Evolutionary conservation across 2,797 vertebrate species (phyloP).

Genomic region (Ceyx erithaca): DNA sequence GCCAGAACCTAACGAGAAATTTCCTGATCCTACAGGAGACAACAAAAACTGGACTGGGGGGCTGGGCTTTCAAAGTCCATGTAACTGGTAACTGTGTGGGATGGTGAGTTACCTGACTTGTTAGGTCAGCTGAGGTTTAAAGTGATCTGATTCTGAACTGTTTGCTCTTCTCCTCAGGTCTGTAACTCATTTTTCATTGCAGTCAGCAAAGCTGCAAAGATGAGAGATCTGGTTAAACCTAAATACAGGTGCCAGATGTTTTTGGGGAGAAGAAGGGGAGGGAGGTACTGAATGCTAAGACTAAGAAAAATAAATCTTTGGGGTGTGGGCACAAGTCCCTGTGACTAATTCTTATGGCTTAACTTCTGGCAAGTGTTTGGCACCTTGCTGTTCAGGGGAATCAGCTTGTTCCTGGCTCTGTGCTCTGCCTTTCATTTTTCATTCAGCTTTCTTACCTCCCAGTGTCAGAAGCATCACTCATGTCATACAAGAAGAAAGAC

Average conservation of each 20-base stretch:
- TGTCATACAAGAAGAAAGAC: neutral
- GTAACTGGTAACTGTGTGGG: neutral
- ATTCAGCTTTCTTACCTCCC: neutral
- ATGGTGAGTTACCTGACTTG: neutral
- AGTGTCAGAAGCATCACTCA: conserved; percentile 34
- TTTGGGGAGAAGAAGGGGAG: neutral
- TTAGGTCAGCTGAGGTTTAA: neutral
- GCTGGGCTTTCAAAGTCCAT: neutral
- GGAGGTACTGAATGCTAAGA: neutral
- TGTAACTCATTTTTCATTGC: conserved; percentile 23
- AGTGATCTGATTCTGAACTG: conserved; percentile 15
- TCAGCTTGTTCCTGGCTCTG: neutral
- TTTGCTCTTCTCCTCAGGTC: neutral
- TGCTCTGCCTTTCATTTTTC: neutral
- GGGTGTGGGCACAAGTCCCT: neutral
- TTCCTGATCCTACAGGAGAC: neutral
- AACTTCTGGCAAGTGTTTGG: neutral
- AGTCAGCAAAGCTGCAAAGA: neutral
- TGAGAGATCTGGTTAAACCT: conserved; percentile 11
- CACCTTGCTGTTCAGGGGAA: neutral
- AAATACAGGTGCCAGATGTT: neutral
- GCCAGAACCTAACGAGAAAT: neutral
- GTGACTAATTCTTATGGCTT: neutral
- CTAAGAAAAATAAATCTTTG: neutral
- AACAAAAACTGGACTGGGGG: neutral